Evolutionary conservation across 2,888 invertebrate species (phyloP).

Genomic region (Torymus texanus): DNA sequence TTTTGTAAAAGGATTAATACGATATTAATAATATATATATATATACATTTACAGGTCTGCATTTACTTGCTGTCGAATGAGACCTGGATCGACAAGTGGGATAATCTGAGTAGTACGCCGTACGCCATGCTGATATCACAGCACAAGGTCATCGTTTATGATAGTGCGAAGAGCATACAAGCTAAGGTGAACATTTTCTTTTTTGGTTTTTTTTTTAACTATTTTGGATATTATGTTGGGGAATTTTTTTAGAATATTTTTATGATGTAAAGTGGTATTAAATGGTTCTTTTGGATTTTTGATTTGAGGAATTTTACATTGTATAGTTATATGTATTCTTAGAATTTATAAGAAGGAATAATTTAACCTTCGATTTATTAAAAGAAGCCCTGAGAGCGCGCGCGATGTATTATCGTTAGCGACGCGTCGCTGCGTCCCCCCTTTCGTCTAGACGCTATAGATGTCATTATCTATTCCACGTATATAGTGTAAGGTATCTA

Average conservation of each 20-base stretch:
- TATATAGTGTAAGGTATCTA: not conserved
- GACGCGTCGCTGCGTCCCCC: not conserved
- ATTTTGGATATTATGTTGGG: too few relatives aligned
- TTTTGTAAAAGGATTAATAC: not conserved
- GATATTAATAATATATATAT: not conserved
- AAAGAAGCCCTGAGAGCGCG: not conserved
- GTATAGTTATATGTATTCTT: not conserved
- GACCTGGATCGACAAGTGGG: constrained; percentile 84
- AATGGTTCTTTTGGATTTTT: too few relatives aligned
- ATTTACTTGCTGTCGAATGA: constrained; percentile 58
- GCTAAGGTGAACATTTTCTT: constrained; percentile 79
- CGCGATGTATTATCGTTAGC: not conserved
- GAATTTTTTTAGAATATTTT: too few relatives aligned
- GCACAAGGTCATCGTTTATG: constrained; percentile 84
- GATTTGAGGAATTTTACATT: too few relatives aligned
- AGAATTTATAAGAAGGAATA: not conserved
- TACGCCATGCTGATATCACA: constrained; percentile 78
- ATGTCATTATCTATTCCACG: not conserved
- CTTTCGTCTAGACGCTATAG: not conserved
- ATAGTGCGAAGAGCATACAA: constrained; percentile 85
- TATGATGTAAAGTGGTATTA: too few relatives aligned
- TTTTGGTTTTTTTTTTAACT: too few relatives aligned
- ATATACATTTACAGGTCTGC: constrained; percentile 64
- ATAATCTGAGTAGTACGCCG: constrained; percentile 81
- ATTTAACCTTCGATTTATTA: not conserved